phyloP scores from a whole-genome alignment of 2,113 vertebrate species.

The Ceratotherium simum region DNA sequence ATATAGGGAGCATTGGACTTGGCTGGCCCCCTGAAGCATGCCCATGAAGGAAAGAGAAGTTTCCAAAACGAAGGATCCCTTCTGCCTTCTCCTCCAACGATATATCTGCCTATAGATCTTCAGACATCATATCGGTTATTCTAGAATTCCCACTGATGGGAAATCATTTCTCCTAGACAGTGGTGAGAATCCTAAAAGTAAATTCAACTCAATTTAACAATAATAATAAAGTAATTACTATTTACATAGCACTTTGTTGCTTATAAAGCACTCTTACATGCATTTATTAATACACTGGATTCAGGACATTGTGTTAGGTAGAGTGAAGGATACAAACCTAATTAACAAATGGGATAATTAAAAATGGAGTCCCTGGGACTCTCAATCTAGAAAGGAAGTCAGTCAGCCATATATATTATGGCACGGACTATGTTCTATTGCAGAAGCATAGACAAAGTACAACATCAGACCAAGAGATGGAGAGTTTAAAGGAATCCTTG shows the following conservation, averaged over 20 bases:
- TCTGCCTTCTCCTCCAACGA: not conserved
- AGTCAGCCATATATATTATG: not conserved
- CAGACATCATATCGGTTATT: not conserved
- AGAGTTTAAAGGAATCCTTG: not conserved
- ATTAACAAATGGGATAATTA: not conserved
- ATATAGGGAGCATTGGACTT: not conserved
- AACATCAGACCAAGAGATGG: not conserved
- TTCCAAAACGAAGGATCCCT: not conserved
- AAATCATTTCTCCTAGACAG: constrained; percentile 14
- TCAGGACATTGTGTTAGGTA: not conserved
- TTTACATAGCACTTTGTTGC: not conserved
- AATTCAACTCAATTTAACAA: constrained; percentile 19
- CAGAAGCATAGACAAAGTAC: not conserved
- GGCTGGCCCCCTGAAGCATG: not conserved
- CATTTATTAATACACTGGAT: not conserved
- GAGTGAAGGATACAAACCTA: not conserved
- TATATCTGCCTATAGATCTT: not conserved
- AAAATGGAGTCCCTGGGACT: not conserved
- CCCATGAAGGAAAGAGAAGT: not conserved
- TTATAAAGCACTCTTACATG: not conserved
- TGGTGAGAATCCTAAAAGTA: not conserved
- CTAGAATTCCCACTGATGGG: not conserved
- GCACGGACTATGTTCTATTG: not conserved
- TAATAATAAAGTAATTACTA: not conserved
- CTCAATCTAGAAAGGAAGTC: not conserved